Conservation (phyloP, 2,888 invertebrate genomes). For the Parnassius glacialis region DNA sequence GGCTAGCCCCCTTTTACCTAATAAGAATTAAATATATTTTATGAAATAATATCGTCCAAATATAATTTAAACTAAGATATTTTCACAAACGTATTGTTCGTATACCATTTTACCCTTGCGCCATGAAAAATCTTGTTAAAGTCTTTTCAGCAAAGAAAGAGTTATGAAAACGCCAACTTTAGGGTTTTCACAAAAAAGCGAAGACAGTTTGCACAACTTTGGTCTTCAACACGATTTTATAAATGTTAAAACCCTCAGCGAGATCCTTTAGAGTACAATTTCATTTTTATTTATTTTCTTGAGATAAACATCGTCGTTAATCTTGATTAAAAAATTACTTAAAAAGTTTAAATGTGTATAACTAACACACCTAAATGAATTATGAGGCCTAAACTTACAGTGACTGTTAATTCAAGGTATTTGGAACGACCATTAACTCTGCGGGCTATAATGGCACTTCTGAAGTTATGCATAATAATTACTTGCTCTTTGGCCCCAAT, state of each 20-base stretch:
- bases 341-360: not conserved
- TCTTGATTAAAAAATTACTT: slow-evolving; percentile 27
- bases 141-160: slow-evolving; percentile 63
- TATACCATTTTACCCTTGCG: slow-evolving; percentile 44
- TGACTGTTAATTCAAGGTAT: slow-evolving; percentile 40
- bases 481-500: slow-evolving; percentile 63
- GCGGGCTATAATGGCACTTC: slow-evolving; percentile 49
- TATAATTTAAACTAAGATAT: no score
- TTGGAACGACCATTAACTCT: slow-evolving; percentile 52
- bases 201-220: slow-evolving; percentile 60
- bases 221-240: slow-evolving; percentile 63
- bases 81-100: slow-evolving; percentile 41
- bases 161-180: slow-evolving; percentile 75
- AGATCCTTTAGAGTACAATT: slow-evolving; percentile 55
- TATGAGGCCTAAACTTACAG: slow-evolving; percentile 5
- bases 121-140: slow-evolving; percentile 70
- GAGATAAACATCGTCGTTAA: not conserved
- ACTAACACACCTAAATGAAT: slow-evolving; percentile 15
- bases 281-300: slow-evolving; percentile 51
- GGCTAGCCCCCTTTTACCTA: no score
- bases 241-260: slow-evolving; percentile 66
- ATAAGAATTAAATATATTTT: no score
- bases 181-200: slow-evolving; percentile 60
- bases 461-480: slow-evolving; percentile 73
- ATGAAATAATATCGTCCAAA: no score